Percentiles rank a stretch among this genome's conserved stretches.
Conservation (phyloP, 2,797 vertebrate genomes). For the Diplodus sargus region DNA sequence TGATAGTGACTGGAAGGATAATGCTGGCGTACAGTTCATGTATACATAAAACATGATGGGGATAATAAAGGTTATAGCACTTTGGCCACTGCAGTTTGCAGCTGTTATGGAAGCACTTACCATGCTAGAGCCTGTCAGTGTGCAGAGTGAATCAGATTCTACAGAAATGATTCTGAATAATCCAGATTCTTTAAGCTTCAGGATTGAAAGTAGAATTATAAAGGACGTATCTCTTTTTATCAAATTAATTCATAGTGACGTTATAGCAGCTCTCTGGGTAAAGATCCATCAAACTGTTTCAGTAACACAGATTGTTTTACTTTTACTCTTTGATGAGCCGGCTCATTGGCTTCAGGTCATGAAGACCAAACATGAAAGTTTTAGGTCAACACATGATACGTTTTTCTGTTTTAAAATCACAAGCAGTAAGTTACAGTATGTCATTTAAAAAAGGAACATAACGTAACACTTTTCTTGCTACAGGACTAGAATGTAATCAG, state of each 20-base stretch:
- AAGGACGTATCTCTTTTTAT: background rate
- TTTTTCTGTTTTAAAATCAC: background rate
- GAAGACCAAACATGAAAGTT: slow-evolving; percentile 3
- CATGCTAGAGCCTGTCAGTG: background rate
- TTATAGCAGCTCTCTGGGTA: slow-evolving; percentile 4
- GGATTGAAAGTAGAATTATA: background rate
- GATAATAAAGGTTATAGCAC: background rate
- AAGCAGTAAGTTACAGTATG: background rate
- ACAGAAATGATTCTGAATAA: background rate
- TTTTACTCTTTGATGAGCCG: background rate
- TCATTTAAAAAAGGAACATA: background rate
- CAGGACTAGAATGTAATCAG: background rate
- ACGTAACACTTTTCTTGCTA: background rate
- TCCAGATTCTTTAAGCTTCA: slow-evolving; percentile 1
- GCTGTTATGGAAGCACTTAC: slow-evolving; percentile 1
- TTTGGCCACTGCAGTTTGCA: background rate
- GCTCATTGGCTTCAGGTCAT: background rate
- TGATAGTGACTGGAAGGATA: slow-evolving; percentile 32
- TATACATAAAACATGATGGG: slow-evolving; percentile 15
- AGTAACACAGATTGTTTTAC: background rate
- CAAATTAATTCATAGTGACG: background rate
- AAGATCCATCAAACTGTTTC: background rate
- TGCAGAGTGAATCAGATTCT: background rate
- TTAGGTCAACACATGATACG: background rate
- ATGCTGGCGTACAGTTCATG: slow-evolving; percentile 25